Percentiles rank a stretch among this genome's conserved stretches.
These are phyloP conservation scores for Vanessa tameamea DNA, from an alignment of 1,140 invertebrate genomes.

Conservation along the genomic window DNA sequence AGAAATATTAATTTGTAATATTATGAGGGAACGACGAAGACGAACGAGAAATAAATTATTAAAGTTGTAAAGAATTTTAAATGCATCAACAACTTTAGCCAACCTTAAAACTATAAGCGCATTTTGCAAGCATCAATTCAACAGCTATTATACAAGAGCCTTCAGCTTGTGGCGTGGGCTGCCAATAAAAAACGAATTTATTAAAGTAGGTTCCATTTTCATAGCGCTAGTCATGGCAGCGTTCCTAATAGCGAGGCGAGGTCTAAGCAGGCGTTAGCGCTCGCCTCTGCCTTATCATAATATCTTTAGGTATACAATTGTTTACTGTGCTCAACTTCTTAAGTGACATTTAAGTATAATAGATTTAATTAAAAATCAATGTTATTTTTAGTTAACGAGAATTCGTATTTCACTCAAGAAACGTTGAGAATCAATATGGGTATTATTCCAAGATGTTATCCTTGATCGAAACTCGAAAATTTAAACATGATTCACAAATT, in stretches of 20 bases:
- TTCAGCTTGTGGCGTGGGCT: neutral
- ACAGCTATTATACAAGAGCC: neutral
- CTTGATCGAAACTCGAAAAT: too few species aligned
- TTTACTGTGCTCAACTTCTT: neutral
- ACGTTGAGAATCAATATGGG: too few species aligned
- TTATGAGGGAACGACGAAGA: neutral
- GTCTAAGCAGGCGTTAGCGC: neutral
- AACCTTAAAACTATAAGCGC: conserved; percentile 9
- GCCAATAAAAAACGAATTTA: conserved; percentile 8
- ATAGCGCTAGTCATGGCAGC: neutral
- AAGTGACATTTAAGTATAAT: too few species aligned
- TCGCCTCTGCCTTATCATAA: neutral
- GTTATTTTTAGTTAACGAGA: too few species aligned
- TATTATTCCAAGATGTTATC: too few species aligned
- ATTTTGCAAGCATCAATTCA: conserved; percentile 7
- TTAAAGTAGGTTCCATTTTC: conserved; percentile 5
- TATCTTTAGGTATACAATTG: neutral
- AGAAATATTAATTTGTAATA: neutral
- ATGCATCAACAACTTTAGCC: neutral
- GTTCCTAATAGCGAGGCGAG: neutral
- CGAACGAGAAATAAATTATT: neutral
- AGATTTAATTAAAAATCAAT: too few species aligned
- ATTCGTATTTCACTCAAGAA: too few species aligned
- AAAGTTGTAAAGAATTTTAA: neutral
- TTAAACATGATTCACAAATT: too few species aligned